Evolutionary conservation across 2,113 vertebrate genomes (phyloP), one percentile per base, ranked within the genome.

Genomic region (Junco hyemalis): DNA sequence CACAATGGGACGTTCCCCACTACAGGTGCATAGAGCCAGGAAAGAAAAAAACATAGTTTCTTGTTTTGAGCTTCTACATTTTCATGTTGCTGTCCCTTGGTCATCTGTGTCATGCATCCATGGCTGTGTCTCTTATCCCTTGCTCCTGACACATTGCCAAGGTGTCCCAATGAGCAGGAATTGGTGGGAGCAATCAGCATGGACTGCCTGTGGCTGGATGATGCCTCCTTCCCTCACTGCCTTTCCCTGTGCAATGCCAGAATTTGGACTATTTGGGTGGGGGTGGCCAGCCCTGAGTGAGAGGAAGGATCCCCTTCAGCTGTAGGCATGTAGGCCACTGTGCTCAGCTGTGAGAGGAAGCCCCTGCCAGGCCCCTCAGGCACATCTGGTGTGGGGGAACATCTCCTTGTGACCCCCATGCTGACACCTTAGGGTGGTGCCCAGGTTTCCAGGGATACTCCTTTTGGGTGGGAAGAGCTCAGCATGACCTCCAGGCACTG

Each of bases 301-400:
- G 33, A 44, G 33, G 47, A 63, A 38, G 11, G 47, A 24, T 11
- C 11, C 12, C 5, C 6, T 70, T 15, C 5, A 3, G 19, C 31
- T 3, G 0, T 6, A 33, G 56, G 22, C 13, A 5, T 71, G n/a
- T 36, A 57, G 16, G 20, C 44, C 5, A 8, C 50, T 13, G 8
- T 9, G 3, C 17, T 21, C 45, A 35, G 33, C 40, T 54, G 54
- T 23, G 20, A 63, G 20, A 51, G 5, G 18, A 50, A 65, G 35
- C 20, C 6, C 35, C 36, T 45, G 29, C 23, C 47, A 19, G 36
- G 8, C 11, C 23, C 12, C 13, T 81, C 36, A 38, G 54, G 35
- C 31, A 56, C 28, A 57, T 3, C 3, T 1, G 4, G 24, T 24
- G 2, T 38, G 31, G 23, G 33, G 11, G 6, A 5, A 64, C 10